Base-by-base conservation (phyloP, 2,113 vertebrate genomes). In the Struthio camelus region DNA sequence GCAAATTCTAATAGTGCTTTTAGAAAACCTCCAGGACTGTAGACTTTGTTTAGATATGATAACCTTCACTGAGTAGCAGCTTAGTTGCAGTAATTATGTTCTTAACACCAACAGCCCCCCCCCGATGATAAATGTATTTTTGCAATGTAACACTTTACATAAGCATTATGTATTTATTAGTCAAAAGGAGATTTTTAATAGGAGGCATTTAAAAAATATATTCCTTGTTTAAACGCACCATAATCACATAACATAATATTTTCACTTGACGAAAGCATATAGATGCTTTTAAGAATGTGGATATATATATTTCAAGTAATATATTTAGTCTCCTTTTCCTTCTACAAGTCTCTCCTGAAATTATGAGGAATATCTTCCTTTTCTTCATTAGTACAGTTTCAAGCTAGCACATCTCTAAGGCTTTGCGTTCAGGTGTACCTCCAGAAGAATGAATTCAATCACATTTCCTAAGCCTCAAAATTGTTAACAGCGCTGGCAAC, bases 41-140 rank as follows among this genome's bases (percentile, higher is more conserved):
- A 72, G 62, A 62, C 53, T 91, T 91, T 85, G 85, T 89, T 89
- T 91, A 96, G 81, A 82, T 77, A 93, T 27, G 73, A 94, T 80
- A 94, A 94, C 66, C 14, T 82, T 67, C 78, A 62, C 23, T 80
- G 78, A 96, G 89, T 69, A 48, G n/a, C 44, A 87, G 62, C 40
- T 91, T 80, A 87, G 89, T 61, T 87, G 53, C 30, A 80, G 34
- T 72, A 85, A 93, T 94, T 91, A 77, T 20, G 22, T 77, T 83
- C 62, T 77, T 87, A 93, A 87, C 15, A 32, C 62, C 54, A 95
- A 66, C 87, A 83, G 81, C 58, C 30, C 73, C 71, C 75, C 71
- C 48, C n/a, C 73, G 80, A 65, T 58, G 48, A 87, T 56, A 91
- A 84, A 93, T 80, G 65, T 8, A 51, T 87, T 81, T 94, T 89